These are phyloP conservation scores for Caenorhabditis japonica DNA, from an alignment of 2,888 invertebrate species.

Conservation along the genomic window DNA sequence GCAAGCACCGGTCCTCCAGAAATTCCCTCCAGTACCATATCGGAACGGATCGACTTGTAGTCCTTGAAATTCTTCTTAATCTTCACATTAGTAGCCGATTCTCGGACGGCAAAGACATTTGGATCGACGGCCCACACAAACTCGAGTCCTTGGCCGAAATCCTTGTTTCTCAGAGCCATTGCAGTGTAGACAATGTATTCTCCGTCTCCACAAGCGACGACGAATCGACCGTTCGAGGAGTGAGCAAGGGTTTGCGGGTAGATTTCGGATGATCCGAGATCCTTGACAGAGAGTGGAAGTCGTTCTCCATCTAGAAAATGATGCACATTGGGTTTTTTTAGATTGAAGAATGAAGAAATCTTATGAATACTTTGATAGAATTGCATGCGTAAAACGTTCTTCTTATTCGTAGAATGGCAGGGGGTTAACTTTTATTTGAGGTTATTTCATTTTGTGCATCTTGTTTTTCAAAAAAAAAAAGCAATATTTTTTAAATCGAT, in stretches of 20 bases:
- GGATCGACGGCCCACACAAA: slow-evolving; percentile 99
- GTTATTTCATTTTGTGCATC: no score
- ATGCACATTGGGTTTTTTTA: no score
- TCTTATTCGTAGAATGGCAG: no score
- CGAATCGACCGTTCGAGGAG: slow-evolving; percentile 91
- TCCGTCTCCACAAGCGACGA: slow-evolving; percentile 98
- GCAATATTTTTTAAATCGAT: no score
- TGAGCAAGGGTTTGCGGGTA: slow-evolving; percentile 98
- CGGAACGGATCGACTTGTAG: slow-evolving; percentile 85
- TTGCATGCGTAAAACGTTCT: no score
- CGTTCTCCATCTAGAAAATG: slow-evolving; percentile 86
- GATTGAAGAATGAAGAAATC: no score
- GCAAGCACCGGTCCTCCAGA: slow-evolving; percentile 90
- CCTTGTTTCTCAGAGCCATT: slow-evolving; percentile 98
- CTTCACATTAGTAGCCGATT: slow-evolving; percentile 90
- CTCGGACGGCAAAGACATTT: slow-evolving; percentile 86
- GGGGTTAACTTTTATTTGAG: no score
- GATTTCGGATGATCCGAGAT: slow-evolving; percentile 99
- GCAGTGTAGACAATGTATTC: slow-evolving; percentile 99
- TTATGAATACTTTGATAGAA: no score
- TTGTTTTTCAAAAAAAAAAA: no score
- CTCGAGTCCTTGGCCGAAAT: slow-evolving; percentile 90
- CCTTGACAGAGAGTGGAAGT: slow-evolving; percentile 93
- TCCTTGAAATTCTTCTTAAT: slow-evolving; percentile 96
- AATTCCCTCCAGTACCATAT: slow-evolving; percentile 85